phyloP scores from a whole-genome alignment of 35 echinoderm and acorn worm species.

The Chiridota heheva region DNA sequence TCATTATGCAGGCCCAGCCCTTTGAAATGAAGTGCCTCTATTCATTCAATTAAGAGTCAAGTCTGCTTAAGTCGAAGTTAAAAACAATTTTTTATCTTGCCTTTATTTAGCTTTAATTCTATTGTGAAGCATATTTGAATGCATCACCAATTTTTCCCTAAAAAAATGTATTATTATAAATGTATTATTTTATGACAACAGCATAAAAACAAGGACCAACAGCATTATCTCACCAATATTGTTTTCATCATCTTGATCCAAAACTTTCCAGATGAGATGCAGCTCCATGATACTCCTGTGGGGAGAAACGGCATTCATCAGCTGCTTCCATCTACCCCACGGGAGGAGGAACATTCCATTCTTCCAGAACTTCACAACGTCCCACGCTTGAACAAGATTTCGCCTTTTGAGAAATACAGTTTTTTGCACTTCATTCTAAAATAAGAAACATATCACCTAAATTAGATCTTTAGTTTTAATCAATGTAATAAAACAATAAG shows the following conservation, averaged over 20 bases:
- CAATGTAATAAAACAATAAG: no score
- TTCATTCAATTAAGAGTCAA: no score
- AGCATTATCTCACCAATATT: conserved; percentile 79
- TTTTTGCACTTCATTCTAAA: conserved; percentile 95
- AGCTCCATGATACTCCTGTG: conserved; percentile 41
- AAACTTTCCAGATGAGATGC: conserved; percentile 83
- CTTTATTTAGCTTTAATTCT: neutral
- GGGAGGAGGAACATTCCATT: conserved; percentile 53
- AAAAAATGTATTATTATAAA: neutral
- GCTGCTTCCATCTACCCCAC: conserved; percentile 56
- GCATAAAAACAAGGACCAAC: no score
- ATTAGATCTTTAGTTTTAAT: no score
- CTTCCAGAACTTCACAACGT: conserved; percentile 72
- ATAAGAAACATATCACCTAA: neutral
- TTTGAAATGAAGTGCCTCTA: no score
- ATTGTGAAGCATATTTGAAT: neutral
- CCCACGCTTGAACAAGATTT: conserved; percentile 74
- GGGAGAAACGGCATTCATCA: conserved; percentile 67
- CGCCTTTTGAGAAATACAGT: conserved; percentile 82
- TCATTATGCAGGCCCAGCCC: no score
- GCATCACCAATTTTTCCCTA: neutral
- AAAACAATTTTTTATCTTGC: no score
- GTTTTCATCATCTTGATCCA: conserved; percentile 75
- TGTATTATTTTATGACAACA: no score
- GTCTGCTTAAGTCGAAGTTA: no score